These are phyloP conservation scores for Antigone vipio DNA, from an alignment of 2,113 vertebrate species.

Conservation along the genomic window DNA sequence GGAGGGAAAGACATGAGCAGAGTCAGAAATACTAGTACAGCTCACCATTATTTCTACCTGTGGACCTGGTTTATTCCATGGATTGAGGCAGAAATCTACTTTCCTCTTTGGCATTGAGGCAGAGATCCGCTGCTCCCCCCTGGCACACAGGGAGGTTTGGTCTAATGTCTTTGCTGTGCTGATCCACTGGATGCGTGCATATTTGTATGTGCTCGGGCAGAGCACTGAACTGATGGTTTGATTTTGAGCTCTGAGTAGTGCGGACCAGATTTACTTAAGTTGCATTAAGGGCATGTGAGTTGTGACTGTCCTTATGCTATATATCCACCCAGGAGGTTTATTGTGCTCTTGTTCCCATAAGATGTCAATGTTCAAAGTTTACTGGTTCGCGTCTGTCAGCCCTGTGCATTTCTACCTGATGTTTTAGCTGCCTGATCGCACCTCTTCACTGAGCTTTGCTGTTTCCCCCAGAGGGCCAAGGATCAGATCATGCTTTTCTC, in stretches of 20 bases:
- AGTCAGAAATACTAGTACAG: not conserved
- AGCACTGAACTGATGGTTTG: fast-evolving
- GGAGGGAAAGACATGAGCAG: not conserved
- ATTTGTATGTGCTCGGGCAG: fast-evolving
- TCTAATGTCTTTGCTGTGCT: not conserved
- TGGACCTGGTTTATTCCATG: fast-evolving
- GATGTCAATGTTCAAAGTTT: fast-evolving
- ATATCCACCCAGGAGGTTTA: not conserved
- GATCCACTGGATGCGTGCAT: fast-evolving
- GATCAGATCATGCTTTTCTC: not conserved
- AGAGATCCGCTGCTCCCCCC: not conserved
- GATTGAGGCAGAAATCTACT: not conserved
- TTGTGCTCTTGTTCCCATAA: not conserved
- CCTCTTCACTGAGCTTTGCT: not conserved
- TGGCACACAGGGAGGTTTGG: not conserved
- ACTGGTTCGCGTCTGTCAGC: fast-evolving
- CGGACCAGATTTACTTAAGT: fast-evolving
- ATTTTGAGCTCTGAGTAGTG: not conserved
- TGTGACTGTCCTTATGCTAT: not conserved
- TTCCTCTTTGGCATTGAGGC: not conserved
- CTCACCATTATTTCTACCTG: not conserved
- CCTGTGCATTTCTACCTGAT: fast-evolving
- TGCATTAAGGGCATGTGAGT: not conserved
- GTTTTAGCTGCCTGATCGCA: not conserved
- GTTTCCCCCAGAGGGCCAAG: not conserved